Evolutionary conservation across 2,113 vertebrate species (phyloP), one percentile per base, ranked within the genome.

Genomic region (Parus major): DNA sequence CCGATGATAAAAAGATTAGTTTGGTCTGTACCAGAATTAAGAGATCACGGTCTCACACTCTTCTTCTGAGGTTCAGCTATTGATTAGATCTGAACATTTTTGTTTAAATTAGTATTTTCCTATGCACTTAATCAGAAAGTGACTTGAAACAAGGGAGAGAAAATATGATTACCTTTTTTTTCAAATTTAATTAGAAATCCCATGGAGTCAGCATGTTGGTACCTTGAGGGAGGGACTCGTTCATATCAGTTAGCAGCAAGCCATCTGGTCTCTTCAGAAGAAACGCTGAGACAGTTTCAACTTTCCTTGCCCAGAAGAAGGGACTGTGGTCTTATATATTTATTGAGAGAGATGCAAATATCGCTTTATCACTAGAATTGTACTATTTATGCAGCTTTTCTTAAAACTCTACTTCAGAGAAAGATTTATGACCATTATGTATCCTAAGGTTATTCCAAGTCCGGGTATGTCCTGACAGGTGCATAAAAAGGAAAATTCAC

Each of bases 111-210:
- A 61, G 11, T 65, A 53, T 78, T 87, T 46, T 78, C 19, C 5
- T 59, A 50, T 41, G n/a, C 18, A 85, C 14, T 69, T 72, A 82
- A 90, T 73, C n/a, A 86, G 42, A 92, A 89, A 88, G 29, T 18
- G 33, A 72, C 41, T 76, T 76, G 63, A 95, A 96, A 92, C 19
- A 72, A 49, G 36, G 53, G 15, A 91, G 44, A 49, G 5, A 92
- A 94, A 85, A 76, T 87, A 71, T 79, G 15, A 80, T 85, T 84
- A 71, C 9, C 18, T 24, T 65, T 86, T 65, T 88, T 85, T 81
- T 76, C 25, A 81, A 81, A 82, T 80, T 80, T 93, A 94, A 66
- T 88, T 93, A 83, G 36, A 83, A 92, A 90, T 86, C 53, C 52
- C 63, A 65, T 24, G 25, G 42, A 85, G 42, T 86, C 79, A 95